Conservation (phyloP, 2,113 vertebrate genomes). For the Lagopus muta region DNA sequence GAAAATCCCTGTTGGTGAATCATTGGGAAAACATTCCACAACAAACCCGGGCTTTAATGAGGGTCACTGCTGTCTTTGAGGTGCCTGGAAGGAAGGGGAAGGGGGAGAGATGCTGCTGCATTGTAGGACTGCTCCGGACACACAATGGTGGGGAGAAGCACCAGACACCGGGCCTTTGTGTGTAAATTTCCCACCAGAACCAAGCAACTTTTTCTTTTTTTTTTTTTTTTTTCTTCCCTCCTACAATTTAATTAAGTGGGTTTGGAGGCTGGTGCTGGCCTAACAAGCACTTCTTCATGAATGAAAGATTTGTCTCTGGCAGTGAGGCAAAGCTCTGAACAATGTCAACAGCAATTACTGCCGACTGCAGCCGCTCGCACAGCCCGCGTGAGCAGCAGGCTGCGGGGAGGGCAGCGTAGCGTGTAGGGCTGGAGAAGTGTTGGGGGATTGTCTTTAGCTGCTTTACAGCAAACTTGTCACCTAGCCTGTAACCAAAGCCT, state of each 20-base stretch:
- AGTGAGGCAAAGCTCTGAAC: conserved; percentile 84
- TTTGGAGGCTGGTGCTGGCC: conserved; percentile 83
- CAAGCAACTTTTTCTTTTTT: conserved; percentile 73
- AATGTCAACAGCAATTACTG: conserved; percentile 93
- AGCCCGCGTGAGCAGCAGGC: conserved; percentile 72
- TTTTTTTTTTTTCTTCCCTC: conserved; percentile 42
- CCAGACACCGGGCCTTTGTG: conserved; percentile 90
- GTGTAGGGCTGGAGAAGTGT: not conserved
- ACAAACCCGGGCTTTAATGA: conserved; percentile 86
- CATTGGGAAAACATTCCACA: conserved; percentile 84
- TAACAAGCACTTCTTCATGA: conserved; percentile 94
- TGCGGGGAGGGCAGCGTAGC: conserved; percentile 18
- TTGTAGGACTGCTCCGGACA: conserved; percentile 52
- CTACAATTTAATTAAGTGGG: conserved; percentile 95
- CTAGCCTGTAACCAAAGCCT: not conserved
- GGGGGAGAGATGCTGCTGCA: conserved; percentile 38
- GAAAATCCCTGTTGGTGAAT: conserved; percentile 80
- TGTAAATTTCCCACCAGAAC: conserved; percentile 97
- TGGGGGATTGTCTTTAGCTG: conserved; percentile 34
- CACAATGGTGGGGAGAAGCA: conserved; percentile 37
- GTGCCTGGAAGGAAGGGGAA: conserved; percentile 20
- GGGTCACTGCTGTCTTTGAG: conserved; percentile 75
- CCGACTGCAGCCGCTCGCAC: conserved; percentile 74
- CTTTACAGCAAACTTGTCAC: conserved; percentile 25
- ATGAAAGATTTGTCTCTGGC: conserved; percentile 96